phyloP scores from a whole-genome alignment of 2,113 vertebrate genomes.

The Tyto alba region DNA sequence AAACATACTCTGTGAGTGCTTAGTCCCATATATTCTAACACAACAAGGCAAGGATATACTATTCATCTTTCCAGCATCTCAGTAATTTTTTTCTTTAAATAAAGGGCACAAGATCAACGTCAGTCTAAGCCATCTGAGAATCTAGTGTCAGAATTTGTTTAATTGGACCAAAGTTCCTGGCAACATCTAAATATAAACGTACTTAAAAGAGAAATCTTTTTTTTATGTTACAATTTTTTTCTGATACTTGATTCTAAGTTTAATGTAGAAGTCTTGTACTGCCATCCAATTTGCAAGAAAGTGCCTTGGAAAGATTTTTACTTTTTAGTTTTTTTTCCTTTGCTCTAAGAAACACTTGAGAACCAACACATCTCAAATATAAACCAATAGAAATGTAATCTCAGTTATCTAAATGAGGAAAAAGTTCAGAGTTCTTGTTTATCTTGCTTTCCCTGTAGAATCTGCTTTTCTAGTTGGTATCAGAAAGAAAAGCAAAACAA shows the following conservation, averaged over 20 bases:
- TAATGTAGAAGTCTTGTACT: neutral
- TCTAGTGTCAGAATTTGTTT: neutral
- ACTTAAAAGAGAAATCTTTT: neutral
- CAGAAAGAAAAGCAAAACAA: neutral
- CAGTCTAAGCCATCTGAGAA: neutral
- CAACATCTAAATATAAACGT: neutral
- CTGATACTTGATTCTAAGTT: neutral
- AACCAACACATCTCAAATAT: neutral
- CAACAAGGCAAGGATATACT: neutral
- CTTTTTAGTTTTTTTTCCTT: neutral
- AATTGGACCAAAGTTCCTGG: neutral
- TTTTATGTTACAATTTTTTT: neutral
- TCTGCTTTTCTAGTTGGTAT: neutral
- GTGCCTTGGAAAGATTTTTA: neutral
- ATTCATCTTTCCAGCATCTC: neutral
- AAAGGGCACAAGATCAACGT: neutral
- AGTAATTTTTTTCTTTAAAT: neutral
- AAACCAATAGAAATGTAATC: neutral
- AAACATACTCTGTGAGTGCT: neutral
- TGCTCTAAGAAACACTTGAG: neutral
- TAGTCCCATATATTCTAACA: neutral
- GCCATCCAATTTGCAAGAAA: neutral
- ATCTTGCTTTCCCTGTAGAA: neutral
- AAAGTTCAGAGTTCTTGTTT: neutral
- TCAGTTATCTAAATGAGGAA: neutral